Evolutionary conservation across 1,140 invertebrate genomes (phyloP).

Genomic region (Sminthurinus signatus): DNA sequence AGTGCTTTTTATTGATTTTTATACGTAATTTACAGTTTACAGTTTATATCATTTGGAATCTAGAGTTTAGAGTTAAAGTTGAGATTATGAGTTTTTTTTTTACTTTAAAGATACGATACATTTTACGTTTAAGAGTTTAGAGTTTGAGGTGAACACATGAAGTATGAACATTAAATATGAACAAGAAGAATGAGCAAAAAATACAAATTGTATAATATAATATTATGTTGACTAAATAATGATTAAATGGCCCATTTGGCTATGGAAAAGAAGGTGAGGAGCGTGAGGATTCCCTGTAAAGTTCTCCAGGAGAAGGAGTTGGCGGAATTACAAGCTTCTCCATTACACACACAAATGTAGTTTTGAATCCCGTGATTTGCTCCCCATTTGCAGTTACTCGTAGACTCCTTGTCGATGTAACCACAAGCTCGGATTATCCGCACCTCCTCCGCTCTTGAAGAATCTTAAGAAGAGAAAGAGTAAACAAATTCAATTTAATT

Average conservation of each 20-base stretch:
- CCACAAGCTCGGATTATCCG: constrained; percentile 30
- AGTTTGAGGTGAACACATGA: neutral
- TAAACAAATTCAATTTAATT: too few relatives aligned
- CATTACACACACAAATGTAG: constrained; percentile 18
- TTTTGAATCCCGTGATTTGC: constrained; percentile 11
- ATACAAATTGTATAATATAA: neutral
- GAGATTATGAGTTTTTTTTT: too few relatives aligned
- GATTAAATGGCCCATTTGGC: neutral
- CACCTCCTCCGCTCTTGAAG: neutral
- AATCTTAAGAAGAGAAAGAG: constrained; percentile 15
- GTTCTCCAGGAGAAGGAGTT: too few relatives aligned
- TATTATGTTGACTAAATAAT: neutral
- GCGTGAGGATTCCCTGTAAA: neutral
- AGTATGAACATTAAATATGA: neutral
- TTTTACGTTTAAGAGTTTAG: too few relatives aligned
- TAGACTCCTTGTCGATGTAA: constrained; percentile 1
- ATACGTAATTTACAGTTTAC: too few relatives aligned
- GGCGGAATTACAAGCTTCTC: constrained; percentile 21
- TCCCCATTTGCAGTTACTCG: constrained; percentile 21
- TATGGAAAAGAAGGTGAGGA: neutral
- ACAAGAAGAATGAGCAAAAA: neutral
- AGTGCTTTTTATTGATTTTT: too few relatives aligned
- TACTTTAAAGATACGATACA: too few relatives aligned
- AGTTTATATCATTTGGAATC: too few relatives aligned
- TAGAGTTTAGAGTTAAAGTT: too few relatives aligned